Conservation (phyloP, 2,797 vertebrate genomes). For the Ciconia nigra region DNA sequence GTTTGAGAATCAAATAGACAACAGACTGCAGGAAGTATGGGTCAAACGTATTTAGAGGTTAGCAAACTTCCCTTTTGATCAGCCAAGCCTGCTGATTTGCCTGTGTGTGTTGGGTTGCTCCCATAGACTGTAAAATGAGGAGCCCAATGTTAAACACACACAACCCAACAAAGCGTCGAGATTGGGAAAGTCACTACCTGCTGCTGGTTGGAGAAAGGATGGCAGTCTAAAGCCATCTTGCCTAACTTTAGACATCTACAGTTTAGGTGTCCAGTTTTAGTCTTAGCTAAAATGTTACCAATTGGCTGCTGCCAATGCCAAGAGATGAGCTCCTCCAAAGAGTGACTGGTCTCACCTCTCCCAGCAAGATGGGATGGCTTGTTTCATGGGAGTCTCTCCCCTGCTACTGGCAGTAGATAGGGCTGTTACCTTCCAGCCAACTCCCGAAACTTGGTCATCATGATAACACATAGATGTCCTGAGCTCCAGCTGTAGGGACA, state of each 20-base stretch:
- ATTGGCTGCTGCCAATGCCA: background rate
- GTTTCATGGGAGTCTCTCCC: background rate
- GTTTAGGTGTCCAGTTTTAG: background rate
- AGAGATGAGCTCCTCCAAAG: background rate
- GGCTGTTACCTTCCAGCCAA: background rate
- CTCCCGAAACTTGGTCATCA: background rate
- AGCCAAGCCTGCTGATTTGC: background rate
- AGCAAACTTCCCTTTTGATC: background rate
- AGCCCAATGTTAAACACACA: fast-evolving
- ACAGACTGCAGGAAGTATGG: background rate
- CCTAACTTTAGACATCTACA: background rate
- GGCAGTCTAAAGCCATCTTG: background rate
- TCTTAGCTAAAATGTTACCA: background rate
- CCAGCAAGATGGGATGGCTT: background rate
- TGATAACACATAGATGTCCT: background rate
- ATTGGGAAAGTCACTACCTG: background rate
- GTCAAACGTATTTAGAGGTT: background rate
- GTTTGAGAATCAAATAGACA: background rate
- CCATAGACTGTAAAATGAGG: background rate
- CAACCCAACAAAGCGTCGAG: background rate
- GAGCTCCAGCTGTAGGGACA: background rate
- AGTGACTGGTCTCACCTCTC: background rate
- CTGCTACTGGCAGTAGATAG: fast-evolving
- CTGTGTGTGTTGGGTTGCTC: background rate
- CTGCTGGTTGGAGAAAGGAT: background rate